Evolutionary conservation across 2,888 invertebrate genomes (phyloP), one percentile per base, ranked within the genome.

Genomic region (Idaea straminata): DNA sequence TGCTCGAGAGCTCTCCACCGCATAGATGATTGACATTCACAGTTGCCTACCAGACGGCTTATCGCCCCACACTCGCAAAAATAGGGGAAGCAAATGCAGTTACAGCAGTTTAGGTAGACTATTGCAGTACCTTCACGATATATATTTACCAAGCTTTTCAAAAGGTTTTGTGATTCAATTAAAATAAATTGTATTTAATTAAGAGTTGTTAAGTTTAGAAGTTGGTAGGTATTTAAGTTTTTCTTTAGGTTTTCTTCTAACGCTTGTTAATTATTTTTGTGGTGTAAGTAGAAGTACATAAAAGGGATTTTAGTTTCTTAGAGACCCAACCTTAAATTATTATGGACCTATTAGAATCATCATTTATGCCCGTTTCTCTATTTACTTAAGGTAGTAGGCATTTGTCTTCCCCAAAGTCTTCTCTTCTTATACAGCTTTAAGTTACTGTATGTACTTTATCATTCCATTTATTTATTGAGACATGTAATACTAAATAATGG

Each of bases 11-110:
- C 83, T 72, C 88, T 90, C 76, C 75, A 80, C 72, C 77, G 73
- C 80, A 80, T 77, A 80, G 82, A 82, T 85, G 84, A 87, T 89
- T 87, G 89, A 85, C 84, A 86, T 90, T 88, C 86, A 84, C 80
- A 80, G 82, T 76, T 80, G 72, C 75, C 70, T 66, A 70, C 71
- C 67, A 73, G 72, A 73, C 77, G 84, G 82, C 83, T 83, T 79
- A 80, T 84, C 85, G 83, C 80, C 81, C 79, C 72, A 76, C 77
- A 74, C 71, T 69, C 74, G 72, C 75, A 74, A 80, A 74, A 74
- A 74, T 68, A 70, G 74, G 74, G 74, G 73, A 63, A 66, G 72
- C 71, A 68, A 47, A 47, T 47, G 62, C 15, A 61, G 62, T 61
- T 64, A 13, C 47, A 47, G 47, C 47, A 47, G 47, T 47, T 47